phyloP scores from a whole-genome alignment of 2,888 invertebrate genomes.

The Tenthredo scrophulariae region DNA sequence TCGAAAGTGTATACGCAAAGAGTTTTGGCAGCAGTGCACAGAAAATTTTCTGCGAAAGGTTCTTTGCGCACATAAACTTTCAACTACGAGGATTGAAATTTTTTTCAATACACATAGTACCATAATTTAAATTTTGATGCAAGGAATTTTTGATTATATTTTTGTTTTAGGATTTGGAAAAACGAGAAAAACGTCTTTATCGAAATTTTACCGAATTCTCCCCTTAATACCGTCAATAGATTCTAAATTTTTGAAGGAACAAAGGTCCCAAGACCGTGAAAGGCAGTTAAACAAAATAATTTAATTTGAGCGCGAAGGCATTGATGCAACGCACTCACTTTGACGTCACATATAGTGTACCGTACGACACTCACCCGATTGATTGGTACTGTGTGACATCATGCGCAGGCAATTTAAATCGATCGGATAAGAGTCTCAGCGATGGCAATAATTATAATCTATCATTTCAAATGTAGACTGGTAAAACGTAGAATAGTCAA shows the following conservation, averaged over 20 bases:
- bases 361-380: background rate
- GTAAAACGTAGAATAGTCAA: background rate
- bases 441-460: background rate
- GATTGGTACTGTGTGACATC: background rate
- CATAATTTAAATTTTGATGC: too few species aligned
- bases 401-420: background rate
- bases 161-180: too few species aligned
- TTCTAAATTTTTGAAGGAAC: background rate
- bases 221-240: too few species aligned
- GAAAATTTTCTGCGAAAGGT: too few species aligned
- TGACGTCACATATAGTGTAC: background rate
- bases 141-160: too few species aligned
- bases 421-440: background rate
- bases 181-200: too few species aligned
- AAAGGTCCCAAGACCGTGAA: background rate
- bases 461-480: background rate
- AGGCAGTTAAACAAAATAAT: background rate
- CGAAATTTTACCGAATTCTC: too few species aligned
- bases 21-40: too few species aligned
- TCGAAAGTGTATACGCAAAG: too few species aligned
- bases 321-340: background rate
- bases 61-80: too few species aligned
- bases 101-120: too few species aligned
- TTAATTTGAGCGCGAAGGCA: background rate
- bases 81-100: too few species aligned